Evolutionary conservation across 2,888 invertebrate genomes (phyloP).

Genomic region (Acanthococcus lagerstroemiae): DNA sequence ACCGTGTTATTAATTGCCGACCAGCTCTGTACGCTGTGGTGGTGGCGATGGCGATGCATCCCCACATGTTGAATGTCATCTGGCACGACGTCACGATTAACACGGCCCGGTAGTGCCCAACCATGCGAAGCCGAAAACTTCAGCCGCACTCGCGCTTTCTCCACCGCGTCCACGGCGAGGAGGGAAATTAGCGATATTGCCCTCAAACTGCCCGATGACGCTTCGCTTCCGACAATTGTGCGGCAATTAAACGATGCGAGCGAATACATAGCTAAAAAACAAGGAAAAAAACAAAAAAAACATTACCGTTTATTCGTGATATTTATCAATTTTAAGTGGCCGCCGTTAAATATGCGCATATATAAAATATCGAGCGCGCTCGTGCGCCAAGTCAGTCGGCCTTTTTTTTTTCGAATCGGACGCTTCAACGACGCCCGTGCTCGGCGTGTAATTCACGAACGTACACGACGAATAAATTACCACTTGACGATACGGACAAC

Average conservation of each 20-base stretch:
- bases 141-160: not conserved
- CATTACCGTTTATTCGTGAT: constrained; percentile 17
- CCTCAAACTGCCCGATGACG: constrained; percentile 7
- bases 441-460: not conserved
- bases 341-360: constrained; percentile 13
- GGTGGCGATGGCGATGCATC: not conserved
- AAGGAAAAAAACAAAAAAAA: not conserved
- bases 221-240: constrained; percentile 10
- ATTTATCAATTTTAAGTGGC: constrained; percentile 14
- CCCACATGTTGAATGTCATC: constrained; percentile 25
- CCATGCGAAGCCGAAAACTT: constrained; percentile 17
- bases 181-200: constrained; percentile 15
- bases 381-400: not conserved
- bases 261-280: not conserved
- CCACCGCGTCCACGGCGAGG: not conserved
- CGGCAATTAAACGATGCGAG: constrained; percentile 18
- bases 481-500: not conserved
- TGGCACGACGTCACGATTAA: constrained; percentile 6
- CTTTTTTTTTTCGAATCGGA: not conserved
- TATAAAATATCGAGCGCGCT: not conserved
- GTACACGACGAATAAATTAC: not conserved
- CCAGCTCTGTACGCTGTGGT: not conserved
- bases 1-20: constrained; percentile 9
- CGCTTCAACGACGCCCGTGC: not conserved
- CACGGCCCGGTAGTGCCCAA: not conserved